Percentiles rank a stretch among this genome's conserved stretches.
Conservation (phyloP, 1,140 invertebrate genomes). For the Theocolax elegans region DNA sequence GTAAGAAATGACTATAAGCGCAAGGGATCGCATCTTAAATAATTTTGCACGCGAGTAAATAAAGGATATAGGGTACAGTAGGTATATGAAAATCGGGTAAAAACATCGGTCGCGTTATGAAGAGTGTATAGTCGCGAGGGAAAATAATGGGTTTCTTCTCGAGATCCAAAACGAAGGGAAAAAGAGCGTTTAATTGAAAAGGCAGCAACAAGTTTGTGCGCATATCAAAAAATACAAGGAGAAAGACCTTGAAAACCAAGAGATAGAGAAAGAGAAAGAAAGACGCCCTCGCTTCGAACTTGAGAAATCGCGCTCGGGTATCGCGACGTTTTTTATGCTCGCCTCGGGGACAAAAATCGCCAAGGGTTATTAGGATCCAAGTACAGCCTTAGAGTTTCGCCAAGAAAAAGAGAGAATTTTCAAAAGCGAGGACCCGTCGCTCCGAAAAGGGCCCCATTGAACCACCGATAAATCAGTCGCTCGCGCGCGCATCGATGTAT, state of each 20-base stretch:
- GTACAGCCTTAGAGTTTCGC: slow-evolving; percentile 9
- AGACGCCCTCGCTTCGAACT: neutral
- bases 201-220: neutral
- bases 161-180: neutral
- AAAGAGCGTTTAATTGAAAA: slow-evolving; percentile 34
- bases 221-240: slow-evolving; percentile 8
- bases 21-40: too few species aligned
- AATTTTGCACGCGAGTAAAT: too few species aligned
- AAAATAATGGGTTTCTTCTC: slow-evolving; percentile 14
- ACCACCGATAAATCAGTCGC: slow-evolving; percentile 45
- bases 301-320: slow-evolving; percentile 14
- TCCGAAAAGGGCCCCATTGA: slow-evolving; percentile 14
- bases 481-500: slow-evolving; percentile 15
- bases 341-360: slow-evolving; percentile 19
- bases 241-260: too few species aligned
- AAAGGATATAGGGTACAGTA: too few species aligned
- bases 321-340: slow-evolving; percentile 13
- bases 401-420: slow-evolving; percentile 25
- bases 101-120: too few species aligned
- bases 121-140: too few species aligned
- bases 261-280: neutral
- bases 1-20: too few species aligned
- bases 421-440: slow-evolving; percentile 12
- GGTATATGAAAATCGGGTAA: too few species aligned
- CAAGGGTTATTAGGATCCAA: slow-evolving; percentile 24